Evolutionary conservation across 2,797 vertebrate genomes (phyloP).

Genomic region (Sarcoramphus papa): DNA sequence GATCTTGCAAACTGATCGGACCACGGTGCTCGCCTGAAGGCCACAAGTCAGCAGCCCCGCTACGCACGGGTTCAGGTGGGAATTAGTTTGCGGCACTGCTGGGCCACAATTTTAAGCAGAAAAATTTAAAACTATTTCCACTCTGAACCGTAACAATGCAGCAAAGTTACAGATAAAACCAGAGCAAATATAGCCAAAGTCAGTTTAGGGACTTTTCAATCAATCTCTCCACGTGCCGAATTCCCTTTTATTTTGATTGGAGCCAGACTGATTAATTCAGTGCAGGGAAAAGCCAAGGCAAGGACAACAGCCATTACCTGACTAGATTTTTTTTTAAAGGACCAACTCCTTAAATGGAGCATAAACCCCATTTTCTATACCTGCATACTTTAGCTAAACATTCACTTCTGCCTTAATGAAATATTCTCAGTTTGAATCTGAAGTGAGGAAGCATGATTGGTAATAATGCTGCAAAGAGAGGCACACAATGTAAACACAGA

Average conservation of each 20-base stretch:
- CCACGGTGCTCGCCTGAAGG: neutral
- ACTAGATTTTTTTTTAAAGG: neutral
- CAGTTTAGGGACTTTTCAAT: neutral
- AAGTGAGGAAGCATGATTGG: neutral
- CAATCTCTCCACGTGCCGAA: neutral
- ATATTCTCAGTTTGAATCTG: neutral
- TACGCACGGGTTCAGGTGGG: rapidly evolving
- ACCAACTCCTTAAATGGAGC: neutral
- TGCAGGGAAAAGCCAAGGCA: slow-evolving; percentile 26
- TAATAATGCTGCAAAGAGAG: neutral
- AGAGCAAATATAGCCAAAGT: neutral
- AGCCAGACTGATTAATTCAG: neutral
- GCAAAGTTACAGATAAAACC: neutral
- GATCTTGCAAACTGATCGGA: neutral
- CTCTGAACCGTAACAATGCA: neutral
- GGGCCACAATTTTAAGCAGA: neutral
- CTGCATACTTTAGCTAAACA: neutral
- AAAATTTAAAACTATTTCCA: slow-evolving; percentile 3
- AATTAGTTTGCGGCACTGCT: neutral
- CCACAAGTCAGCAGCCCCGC: neutral
- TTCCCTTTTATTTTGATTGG: neutral
- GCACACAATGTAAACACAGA: neutral
- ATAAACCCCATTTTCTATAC: neutral
- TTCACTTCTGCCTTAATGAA: neutral
- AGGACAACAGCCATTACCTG: neutral